Conservation (phyloP, 2,113 vertebrate genomes). For the Grammomys dolichurus region DNA sequence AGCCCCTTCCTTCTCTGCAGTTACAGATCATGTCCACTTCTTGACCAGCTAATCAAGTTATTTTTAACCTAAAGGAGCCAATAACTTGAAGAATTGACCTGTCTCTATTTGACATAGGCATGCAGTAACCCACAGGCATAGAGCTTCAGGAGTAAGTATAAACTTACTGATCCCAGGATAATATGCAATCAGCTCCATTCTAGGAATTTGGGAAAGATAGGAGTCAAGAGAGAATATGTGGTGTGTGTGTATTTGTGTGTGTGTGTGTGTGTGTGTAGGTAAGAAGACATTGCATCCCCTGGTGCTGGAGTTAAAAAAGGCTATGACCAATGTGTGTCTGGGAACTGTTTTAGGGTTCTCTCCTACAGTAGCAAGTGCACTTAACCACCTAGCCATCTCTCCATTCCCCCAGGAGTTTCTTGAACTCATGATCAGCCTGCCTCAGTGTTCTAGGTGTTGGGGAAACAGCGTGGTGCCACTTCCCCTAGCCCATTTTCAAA, state of each 20-base stretch:
- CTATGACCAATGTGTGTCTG: background rate
- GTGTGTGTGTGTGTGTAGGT: background rate
- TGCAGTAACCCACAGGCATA: background rate
- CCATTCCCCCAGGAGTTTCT: background rate
- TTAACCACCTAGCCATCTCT: background rate
- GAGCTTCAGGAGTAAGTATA: background rate
- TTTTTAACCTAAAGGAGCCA: slow-evolving; percentile 19
- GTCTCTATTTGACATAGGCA: background rate
- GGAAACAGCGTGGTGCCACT: too few species aligned
- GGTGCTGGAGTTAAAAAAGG: background rate
- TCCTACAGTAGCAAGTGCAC: background rate
- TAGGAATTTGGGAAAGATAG: background rate
- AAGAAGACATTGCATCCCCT: background rate
- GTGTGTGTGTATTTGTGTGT: background rate
- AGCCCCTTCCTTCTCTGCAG: background rate
- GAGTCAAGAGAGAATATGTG: background rate
- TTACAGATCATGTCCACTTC: background rate
- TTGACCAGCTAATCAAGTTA: background rate
- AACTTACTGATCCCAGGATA: background rate
- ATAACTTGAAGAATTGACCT: slow-evolving; percentile 15
- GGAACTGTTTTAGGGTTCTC: background rate
- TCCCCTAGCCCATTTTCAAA: background rate
- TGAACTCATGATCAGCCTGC: background rate
- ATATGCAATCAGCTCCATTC: background rate
- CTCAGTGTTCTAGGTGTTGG: background rate